phyloP scores from a whole-genome alignment of 2,113 vertebrate genomes.

The Marcusenius ussheri region DNA sequence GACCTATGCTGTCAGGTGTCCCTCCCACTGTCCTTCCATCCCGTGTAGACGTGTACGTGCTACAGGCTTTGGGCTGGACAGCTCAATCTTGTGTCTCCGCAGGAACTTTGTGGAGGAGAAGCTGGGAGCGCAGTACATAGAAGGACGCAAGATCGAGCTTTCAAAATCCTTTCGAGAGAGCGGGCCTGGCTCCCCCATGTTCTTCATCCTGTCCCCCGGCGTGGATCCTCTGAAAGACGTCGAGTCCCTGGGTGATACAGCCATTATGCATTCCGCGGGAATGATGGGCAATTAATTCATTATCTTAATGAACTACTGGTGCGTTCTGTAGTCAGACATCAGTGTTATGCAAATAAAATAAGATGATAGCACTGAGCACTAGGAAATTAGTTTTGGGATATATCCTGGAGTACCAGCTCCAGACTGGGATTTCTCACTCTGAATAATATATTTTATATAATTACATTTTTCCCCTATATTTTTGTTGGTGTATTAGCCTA shows the following conservation, averaged over 20 bases:
- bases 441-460: not conserved
- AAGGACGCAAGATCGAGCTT: slow-evolving; percentile 61
- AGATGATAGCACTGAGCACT: not conserved
- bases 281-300: slow-evolving; percentile 8
- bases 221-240: slow-evolving; percentile 56
- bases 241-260: slow-evolving; percentile 53
- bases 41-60: not conserved
- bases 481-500: not conserved
- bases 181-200: slow-evolving; percentile 52
- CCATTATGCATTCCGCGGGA: not conserved
- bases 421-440: not conserved
- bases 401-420: not conserved
- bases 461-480: not conserved
- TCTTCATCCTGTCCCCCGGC: slow-evolving; percentile 63
- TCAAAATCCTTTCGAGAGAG: slow-evolving; percentile 63
- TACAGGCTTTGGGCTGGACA: not conserved
- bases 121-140: slow-evolving; percentile 61
- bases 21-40: not conserved
- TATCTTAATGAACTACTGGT: slow-evolving; percentile 9
- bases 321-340: not conserved
- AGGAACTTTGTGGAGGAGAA: slow-evolving; percentile 69
- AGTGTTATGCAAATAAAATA: not conserved
- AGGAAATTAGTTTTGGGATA: not conserved
- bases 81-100: slow-evolving; percentile 9
- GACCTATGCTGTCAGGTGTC: slow-evolving; percentile 60